Evolutionary conservation across 2,888 invertebrate species (phyloP).

Genomic region (Belgica antarctica): DNA sequence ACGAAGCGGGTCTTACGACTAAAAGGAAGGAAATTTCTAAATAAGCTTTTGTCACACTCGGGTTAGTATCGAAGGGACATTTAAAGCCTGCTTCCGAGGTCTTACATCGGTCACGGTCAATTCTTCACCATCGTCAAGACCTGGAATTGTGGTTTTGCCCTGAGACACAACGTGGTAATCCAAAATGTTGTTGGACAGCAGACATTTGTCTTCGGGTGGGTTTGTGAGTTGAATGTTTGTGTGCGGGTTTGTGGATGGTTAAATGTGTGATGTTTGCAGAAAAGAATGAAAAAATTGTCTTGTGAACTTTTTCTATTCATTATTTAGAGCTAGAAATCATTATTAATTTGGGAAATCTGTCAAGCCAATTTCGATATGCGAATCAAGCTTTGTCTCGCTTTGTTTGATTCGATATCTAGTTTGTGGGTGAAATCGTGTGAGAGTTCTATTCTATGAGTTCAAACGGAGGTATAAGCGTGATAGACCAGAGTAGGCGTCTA

Average conservation of each 20-base stretch:
- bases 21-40: not conserved
- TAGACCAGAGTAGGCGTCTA: conserved; percentile 2
- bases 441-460: not conserved
- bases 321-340: not conserved
- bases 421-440: too few relatives aligned
- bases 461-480: not conserved
- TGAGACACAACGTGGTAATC: conserved; percentile 84
- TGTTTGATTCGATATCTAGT: not conserved
- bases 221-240: conserved; percentile 12
- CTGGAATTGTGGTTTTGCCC: conserved; percentile 83
- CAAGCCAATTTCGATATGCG: not conserved
- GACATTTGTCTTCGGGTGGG: conserved; percentile 52
- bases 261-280: not conserved
- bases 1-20: not conserved
- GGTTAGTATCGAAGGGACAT: not conserved
- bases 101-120: conserved; percentile 73
- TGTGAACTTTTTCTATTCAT: conserved; percentile 2
- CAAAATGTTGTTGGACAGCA: conserved; percentile 69
- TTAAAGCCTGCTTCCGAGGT: conserved; percentile 16
- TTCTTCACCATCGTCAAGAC: conserved; percentile 83
- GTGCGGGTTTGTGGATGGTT: not conserved
- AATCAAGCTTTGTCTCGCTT: not conserved
- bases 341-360: too few relatives aligned
- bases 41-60: not conserved
- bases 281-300: conserved; percentile 1